phyloP scores from a whole-genome alignment of 2,113 vertebrate genomes.

The Nerophis lumbriciformis region DNA sequence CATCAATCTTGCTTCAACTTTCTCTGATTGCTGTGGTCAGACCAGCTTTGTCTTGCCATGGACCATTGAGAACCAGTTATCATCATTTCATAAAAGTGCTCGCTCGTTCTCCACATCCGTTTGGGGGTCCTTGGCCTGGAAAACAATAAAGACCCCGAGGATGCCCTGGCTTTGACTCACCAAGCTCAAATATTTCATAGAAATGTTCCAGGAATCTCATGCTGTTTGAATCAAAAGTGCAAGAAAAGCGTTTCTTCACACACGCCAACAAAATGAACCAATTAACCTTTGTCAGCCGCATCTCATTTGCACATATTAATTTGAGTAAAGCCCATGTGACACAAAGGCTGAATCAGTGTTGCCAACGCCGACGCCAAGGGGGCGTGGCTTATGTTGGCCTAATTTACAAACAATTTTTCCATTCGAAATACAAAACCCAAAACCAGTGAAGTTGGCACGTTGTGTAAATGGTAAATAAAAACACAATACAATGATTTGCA shows the following conservation, averaged over 20 bases:
- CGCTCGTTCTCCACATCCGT: too few relatives aligned
- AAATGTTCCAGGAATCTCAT: neutral
- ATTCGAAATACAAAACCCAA: too few relatives aligned
- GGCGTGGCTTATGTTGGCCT: neutral
- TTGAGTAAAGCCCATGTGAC: constrained; percentile 4
- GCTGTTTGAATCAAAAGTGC: neutral
- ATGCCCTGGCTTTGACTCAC: neutral
- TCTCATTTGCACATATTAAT: constrained; percentile 31
- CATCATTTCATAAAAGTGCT: too few relatives aligned
- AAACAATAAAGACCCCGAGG: too few relatives aligned
- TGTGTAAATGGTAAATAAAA: neutral
- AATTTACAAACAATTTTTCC: too few relatives aligned
- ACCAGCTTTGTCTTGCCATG: too few relatives aligned
- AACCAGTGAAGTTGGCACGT: too few relatives aligned
- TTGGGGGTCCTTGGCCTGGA: too few relatives aligned
- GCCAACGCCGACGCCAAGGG: constrained; percentile 2
- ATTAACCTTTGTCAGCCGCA: constrained; percentile 4
- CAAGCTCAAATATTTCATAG: neutral
- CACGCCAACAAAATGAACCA: neutral
- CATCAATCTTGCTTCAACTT: too few relatives aligned
- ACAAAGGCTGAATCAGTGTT: constrained; percentile 10
- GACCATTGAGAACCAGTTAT: too few relatives aligned
- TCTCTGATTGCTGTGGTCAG: too few relatives aligned
- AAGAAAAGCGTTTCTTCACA: too few relatives aligned
- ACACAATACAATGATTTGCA: neutral